Evolutionary conservation across 35 echinoderm and acorn worm genomes (phyloP), one percentile per base, ranked within the genome.

Genomic region (Chiridota heheva): DNA sequence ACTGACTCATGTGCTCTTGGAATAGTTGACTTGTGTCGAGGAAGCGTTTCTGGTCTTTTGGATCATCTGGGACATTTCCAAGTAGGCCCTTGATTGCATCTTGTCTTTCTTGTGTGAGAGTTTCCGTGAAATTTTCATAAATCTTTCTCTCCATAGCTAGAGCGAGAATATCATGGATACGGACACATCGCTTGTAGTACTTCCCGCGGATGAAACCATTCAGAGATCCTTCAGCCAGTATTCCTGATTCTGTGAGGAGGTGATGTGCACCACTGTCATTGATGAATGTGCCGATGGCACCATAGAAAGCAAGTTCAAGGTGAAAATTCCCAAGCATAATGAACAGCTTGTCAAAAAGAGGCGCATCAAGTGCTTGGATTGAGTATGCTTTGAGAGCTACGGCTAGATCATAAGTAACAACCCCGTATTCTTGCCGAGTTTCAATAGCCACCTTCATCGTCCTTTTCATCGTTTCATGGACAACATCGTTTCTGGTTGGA

Each of bases 251-350:
- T 18, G 88, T 84, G 6, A 90, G 58, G 29, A 90, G 67, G 46
- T 90, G 61, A 42, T 90, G 8, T 64, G 64, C 58, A 35, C 87
- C 81, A 84, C 75, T 81, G 43, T 90, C 87, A 84, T 77, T 78
- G 40, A 90, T 90, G 60, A 81, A 84, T 25, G 80, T 84, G 5
- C 80, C 87, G 25, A 84, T 66, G 31, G 87, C 80, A 75, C 79
- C 78, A 53, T 90, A 83, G 36, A 76, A 77, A 13, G 70, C 75
- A 3, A 84, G 59, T 38, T 89, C 86, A 31, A 89, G 17, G 45
- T 89, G 86, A 41, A 89, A 88, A 40, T 81, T 89, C 25, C 86
- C 86, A 78, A 89, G 71, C 76, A 89, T 56, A 34, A 88, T 81
- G 5, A 88, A 58, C 6, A 88, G 77, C 42, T 61, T 49, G 45